phyloP scores from a whole-genome alignment of 1,140 invertebrate species.

The Drosophila oshimai region DNA sequence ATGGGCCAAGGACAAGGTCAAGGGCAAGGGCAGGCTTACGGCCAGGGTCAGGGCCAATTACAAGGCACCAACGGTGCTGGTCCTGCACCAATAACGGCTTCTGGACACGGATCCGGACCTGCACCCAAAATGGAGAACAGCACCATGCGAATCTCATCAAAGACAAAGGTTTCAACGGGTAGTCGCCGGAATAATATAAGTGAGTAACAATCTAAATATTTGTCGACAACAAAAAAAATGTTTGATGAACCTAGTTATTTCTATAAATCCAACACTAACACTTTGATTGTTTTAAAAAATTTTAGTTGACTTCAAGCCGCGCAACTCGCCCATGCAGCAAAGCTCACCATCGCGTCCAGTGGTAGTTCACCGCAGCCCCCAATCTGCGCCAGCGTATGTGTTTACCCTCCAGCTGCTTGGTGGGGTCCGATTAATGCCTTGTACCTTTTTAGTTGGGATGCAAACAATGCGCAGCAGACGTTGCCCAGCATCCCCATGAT shows the following conservation, averaged over 20 bases:
- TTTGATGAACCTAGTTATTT: too few relatives aligned
- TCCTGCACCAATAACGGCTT: slow-evolving; percentile 7
- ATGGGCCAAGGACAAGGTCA: slow-evolving; percentile 2
- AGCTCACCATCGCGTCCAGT: slow-evolving; percentile 76
- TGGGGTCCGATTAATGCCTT: background rate
- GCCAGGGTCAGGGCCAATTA: background rate
- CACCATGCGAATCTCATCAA: slow-evolving; percentile 75
- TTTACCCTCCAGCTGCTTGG: background rate
- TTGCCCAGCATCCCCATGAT: slow-evolving; percentile 91
- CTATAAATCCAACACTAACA: too few relatives aligned
- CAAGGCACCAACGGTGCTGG: slow-evolving; percentile 18
- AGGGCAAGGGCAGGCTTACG: too few relatives aligned
- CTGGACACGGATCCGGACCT: slow-evolving; percentile 50
- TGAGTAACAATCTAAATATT: slow-evolving; percentile 27
- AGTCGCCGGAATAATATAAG: slow-evolving; percentile 79
- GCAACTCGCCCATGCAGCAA: slow-evolving; percentile 81
- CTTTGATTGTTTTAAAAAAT: background rate
- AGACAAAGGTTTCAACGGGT: slow-evolving; percentile 82
- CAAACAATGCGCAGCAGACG: slow-evolving; percentile 85
- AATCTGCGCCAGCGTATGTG: slow-evolving; percentile 80
- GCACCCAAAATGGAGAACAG: slow-evolving; percentile 73
- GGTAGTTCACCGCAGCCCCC: slow-evolving; percentile 72
- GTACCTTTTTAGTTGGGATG: slow-evolving; percentile 84
- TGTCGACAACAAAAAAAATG: background rate
- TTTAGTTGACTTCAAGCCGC: slow-evolving; percentile 78